A percentile compares a stretch with the other conserved stretches of the same genome.
phyloP scores from a whole-genome alignment of 2,113 vertebrate species.

The Oreochromis spilurus region DNA sequence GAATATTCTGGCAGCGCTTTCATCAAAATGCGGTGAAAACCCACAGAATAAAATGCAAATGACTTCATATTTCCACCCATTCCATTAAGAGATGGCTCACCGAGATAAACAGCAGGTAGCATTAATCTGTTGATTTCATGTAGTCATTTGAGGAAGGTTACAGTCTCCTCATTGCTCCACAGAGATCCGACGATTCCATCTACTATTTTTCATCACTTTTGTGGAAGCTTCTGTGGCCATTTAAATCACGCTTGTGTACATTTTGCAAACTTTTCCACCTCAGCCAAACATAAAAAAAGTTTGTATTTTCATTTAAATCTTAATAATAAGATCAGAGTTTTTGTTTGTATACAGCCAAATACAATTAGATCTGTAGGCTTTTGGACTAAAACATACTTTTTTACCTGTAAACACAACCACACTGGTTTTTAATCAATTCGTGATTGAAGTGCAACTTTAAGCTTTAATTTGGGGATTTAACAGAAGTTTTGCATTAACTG shows the following conservation, averaged over 20 bases:
- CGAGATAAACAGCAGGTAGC: background rate
- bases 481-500: background rate
- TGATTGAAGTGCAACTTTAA: background rate
- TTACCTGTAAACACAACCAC: background rate
- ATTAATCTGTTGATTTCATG: background rate
- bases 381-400: background rate
- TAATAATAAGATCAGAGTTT: rapidly evolving
- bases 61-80: background rate
- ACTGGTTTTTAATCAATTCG: background rate
- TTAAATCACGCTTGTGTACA: background rate
- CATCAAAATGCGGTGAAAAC: background rate
- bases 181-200: background rate
- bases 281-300: rapidly evolving
- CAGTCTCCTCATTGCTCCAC: background rate
- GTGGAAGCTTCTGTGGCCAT: background rate
- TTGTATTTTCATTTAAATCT: background rate
- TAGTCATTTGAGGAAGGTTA: background rate
- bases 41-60: background rate
- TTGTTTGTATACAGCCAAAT: background rate
- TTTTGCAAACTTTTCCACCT: background rate
- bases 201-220: background rate
- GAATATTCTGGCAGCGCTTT: background rate
- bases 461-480: rapidly evolving
- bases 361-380: background rate
- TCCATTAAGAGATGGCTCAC: background rate